These are phyloP conservation scores for Rhamnusium bicolor DNA, from an alignment of 2,888 invertebrate genomes.

Conservation along the genomic window DNA sequence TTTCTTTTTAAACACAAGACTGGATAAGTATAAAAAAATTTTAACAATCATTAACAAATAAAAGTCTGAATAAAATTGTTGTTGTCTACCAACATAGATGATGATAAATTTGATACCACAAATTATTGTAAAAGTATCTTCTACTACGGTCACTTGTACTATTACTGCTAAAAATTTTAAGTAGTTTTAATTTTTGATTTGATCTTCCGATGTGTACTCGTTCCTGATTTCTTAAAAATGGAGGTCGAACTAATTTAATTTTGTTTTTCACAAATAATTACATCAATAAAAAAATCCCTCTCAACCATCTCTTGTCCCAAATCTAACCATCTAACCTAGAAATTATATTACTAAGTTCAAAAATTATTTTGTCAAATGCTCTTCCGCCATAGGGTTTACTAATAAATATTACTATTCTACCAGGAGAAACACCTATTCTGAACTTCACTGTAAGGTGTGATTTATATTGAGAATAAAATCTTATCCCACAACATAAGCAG, in stretches of 20 bases:
- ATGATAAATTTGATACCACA: background rate
- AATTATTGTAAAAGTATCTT: background rate
- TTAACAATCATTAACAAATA: no score
- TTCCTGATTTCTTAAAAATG: slow-evolving; percentile 35
- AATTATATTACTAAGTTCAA: slow-evolving; percentile 19
- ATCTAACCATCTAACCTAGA: background rate
- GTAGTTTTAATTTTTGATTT: slow-evolving; percentile 34
- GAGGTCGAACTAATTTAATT: slow-evolving; percentile 39
- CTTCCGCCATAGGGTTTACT: slow-evolving; percentile 34
- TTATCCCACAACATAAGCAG: slow-evolving; percentile 33
- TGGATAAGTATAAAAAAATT: no score
- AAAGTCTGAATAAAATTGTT: no score
- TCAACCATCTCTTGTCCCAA: slow-evolving; percentile 30
- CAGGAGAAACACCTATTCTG: slow-evolving; percentile 30
- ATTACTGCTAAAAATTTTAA: slow-evolving; percentile 27
- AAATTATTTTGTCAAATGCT: slow-evolving; percentile 30
- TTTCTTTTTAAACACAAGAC: no score
- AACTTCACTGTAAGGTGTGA: slow-evolving; percentile 27
- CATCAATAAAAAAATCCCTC: slow-evolving; percentile 31
- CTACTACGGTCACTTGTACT: slow-evolving; percentile 5
- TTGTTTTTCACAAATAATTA: slow-evolving; percentile 29
- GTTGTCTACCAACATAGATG: background rate
- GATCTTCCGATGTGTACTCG: slow-evolving; percentile 30
- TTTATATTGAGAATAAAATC: slow-evolving; percentile 35
- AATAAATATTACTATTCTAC: slow-evolving; percentile 30